phyloP scores from a whole-genome alignment of 2,888 invertebrate genomes.

The Monopis laevigella region DNA sequence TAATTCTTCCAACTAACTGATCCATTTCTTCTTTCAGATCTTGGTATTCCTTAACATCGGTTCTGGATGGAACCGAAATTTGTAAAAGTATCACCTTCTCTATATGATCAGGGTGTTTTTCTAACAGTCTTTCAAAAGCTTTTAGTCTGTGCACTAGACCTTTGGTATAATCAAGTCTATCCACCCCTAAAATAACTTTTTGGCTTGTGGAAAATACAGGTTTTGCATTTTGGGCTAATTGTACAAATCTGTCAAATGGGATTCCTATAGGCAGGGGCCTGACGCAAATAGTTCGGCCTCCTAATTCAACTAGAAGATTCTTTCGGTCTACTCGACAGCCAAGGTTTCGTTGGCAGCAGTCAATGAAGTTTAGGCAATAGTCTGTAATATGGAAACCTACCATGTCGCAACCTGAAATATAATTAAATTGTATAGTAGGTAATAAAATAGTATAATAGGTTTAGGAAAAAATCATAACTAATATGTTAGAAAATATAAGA shows the following conservation, averaged over 20 bases:
- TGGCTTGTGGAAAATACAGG: constrained; percentile 76
- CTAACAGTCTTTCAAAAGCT: constrained; percentile 82
- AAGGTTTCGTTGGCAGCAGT: constrained; percentile 87
- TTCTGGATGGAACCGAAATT: constrained; percentile 88
- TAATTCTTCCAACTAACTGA: constrained; percentile 87
- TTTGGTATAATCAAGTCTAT: constrained; percentile 91
- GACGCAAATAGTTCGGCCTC: constrained; percentile 84
- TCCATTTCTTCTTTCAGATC: constrained; percentile 92
- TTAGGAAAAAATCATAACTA: too few relatives aligned
- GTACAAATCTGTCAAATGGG: constrained; percentile 86
- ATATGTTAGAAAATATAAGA: too few relatives aligned
- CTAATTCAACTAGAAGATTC: constrained; percentile 86
- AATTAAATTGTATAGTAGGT: too few relatives aligned
- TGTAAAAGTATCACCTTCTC: constrained; percentile 85
- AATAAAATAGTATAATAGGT: too few relatives aligned
- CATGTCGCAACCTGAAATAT: constrained; percentile 81
- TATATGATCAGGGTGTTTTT: constrained; percentile 86
- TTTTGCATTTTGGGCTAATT: constrained; percentile 76
- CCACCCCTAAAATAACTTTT: constrained; percentile 87
- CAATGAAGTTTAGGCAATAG: constrained; percentile 90
- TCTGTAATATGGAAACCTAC: constrained; percentile 93
- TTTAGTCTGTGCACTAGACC: constrained; percentile 83
- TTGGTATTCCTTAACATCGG: constrained; percentile 90
- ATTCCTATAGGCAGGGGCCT: constrained; percentile 90
- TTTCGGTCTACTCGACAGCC: constrained; percentile 91